Evolutionary conservation across 2,113 vertebrate genomes (phyloP).

Genomic region (Pantherophis guttatus): DNA sequence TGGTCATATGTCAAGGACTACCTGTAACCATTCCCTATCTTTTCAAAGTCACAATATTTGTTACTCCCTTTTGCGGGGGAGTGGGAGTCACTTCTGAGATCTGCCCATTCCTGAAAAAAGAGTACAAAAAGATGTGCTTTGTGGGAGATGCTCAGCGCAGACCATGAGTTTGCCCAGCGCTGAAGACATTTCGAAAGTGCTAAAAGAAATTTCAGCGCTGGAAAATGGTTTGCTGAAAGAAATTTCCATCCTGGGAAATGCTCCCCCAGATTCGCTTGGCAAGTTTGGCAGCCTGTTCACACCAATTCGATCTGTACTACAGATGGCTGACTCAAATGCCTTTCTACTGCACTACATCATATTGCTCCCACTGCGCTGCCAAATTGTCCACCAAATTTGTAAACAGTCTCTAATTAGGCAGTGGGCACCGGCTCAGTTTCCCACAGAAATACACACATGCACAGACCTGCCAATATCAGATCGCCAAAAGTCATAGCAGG

Average conservation of each 20-base stretch:
- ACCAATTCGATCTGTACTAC: slow-evolving; percentile 24
- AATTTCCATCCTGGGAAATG: background rate
- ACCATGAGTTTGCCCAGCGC: background rate
- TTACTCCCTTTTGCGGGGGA: background rate
- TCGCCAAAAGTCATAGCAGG: slow-evolving; percentile 25
- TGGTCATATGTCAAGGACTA: background rate
- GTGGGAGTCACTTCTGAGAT: background rate
- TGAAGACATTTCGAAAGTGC: background rate
- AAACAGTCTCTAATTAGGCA: slow-evolving; percentile 37
- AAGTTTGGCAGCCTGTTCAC: slow-evolving; percentile 23
- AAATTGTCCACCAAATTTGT: slow-evolving; percentile 37
- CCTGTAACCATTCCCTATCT: background rate
- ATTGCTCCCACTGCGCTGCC: slow-evolving; percentile 25
- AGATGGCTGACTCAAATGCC: slow-evolving; percentile 33
- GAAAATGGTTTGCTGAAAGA: background rate
- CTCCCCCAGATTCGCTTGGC: background rate
- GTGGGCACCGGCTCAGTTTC: slow-evolving; percentile 31
- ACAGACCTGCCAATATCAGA: slow-evolving; percentile 18
- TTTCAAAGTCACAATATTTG: background rate
- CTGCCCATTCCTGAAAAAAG: background rate
- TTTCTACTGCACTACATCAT: slow-evolving; percentile 25
- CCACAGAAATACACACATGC: slow-evolving; percentile 32
- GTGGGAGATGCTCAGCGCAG: background rate
- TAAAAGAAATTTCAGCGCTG: background rate
- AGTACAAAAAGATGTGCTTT: background rate